Base-by-base conservation (phyloP, 2,888 invertebrate genomes). In the Lacanobia wlatinum region DNA sequence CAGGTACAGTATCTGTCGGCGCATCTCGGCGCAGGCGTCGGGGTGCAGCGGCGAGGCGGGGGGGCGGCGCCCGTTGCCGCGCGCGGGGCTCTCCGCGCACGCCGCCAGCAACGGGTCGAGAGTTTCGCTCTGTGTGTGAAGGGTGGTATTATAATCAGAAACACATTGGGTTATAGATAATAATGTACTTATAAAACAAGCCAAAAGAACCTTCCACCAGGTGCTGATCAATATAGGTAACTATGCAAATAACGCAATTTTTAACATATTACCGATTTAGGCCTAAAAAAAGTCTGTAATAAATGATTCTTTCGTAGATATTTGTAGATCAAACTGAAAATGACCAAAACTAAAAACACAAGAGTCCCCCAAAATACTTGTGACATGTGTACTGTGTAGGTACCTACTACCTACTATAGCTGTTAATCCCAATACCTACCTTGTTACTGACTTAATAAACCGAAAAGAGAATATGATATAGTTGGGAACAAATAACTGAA, bases 41-140 rank as follows among this genome's bases (percentile, higher is more conserved):
- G 97, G 95, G 88, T 96, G 97, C 91, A 97, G 96, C 90, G 97
- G 96, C 90, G 97, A 96, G 90, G 96, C 94, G 91, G 97, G 96
- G 94, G 95, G 96, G 90, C 97, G 97, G 94, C 97, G 92, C 94
- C 97, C 95, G 94, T 96, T 95, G 92, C 92, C 95, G 94, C 96
- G 94, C 96, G 96, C 93, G 95, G 96, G 93, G 93, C 96, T 93
- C 93, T 96, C 96, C 94, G 94, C 92, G 96, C 96, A 93, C 96
- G 95, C 97, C 93, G 96, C 97, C 92, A 98, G 97, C 97, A 98
- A 98, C 97, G 98, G 98, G 97, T 98, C 98, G 97, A 98, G 98
- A 97, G 98, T 98, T 96, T 98, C 98, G 92, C 98, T 97, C 98
- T 98, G 96, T 14, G 94, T 93, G 65, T 56, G n/a, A 40, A 60